A percentile compares a stretch with the other conserved stretches of the same genome.
phyloP scores from a whole-genome alignment of 2,113 vertebrate genomes.

The Pipra filicauda region DNA sequence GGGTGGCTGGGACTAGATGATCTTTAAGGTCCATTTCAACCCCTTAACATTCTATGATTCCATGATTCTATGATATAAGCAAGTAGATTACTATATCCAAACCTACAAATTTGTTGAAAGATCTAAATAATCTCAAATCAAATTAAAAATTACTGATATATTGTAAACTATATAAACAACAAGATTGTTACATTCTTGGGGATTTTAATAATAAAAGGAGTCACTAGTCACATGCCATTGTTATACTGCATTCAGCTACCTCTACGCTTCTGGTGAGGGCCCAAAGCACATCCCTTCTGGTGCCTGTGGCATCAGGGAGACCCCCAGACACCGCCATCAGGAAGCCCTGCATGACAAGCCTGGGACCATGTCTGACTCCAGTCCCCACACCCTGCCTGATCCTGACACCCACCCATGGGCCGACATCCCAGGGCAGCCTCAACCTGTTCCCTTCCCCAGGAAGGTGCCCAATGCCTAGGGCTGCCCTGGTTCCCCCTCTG shows the following conservation, averaged over 20 bases:
- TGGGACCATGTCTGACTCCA: not conserved
- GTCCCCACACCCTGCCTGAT: rapidly evolving
- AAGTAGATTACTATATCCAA: not conserved
- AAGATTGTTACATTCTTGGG: not conserved
- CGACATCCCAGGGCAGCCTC: rapidly evolving
- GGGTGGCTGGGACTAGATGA: not conserved
- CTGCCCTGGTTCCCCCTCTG: rapidly evolving
- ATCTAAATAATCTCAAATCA: not conserved
- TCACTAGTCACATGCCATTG: not conserved
- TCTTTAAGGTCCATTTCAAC: not conserved
- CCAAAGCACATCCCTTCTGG: not conserved
- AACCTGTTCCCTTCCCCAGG: not conserved
- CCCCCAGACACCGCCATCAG: rapidly evolving
- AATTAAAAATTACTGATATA: not conserved
- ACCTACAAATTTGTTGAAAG: rapidly evolving
- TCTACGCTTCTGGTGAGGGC: not conserved
- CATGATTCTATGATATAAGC: not conserved
- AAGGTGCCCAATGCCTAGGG: rapidly evolving
- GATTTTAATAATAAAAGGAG: not conserved
- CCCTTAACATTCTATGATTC: not conserved
- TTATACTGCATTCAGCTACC: not conserved
- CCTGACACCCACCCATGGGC: rapidly evolving
- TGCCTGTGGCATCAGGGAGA: not conserved
- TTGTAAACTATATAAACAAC: not conserved
- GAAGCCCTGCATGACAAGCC: not conserved